Conservation (phyloP, 1,140 invertebrate genomes). For the Cardiocondyla obscurior region DNA sequence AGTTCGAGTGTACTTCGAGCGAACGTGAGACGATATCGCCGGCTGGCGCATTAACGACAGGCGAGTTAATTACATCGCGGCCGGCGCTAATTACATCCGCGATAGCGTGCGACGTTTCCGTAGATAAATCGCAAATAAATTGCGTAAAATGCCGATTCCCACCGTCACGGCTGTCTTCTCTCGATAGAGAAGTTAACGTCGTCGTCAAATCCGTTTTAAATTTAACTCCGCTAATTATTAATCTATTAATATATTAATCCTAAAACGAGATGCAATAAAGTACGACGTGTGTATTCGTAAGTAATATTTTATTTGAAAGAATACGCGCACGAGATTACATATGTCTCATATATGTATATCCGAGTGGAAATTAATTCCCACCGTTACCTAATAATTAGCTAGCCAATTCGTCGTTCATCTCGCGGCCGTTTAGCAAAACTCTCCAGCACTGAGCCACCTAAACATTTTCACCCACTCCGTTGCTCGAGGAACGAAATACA, state of each 20-base stretch:
- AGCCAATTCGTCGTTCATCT: no score
- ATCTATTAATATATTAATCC: neutral
- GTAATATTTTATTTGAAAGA: no score
- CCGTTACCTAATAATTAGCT: no score
- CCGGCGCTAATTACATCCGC: slow-evolving; percentile 55
- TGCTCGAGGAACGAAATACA: neutral
- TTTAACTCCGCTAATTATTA: neutral
- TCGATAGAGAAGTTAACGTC: neutral
- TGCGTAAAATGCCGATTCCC: slow-evolving; percentile 46
- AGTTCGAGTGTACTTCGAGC: neutral
- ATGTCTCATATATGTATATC: no score
- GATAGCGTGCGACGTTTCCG: slow-evolving; percentile 29
- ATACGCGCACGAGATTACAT: no score
- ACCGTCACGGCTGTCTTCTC: neutral
- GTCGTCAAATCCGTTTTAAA: neutral
- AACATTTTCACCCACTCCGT: neutral
- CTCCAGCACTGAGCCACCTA: neutral
- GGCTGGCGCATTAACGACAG: slow-evolving; percentile 47
- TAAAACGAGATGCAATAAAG: no score
- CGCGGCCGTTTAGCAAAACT: no score
- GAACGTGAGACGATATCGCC: slow-evolving; percentile 24
- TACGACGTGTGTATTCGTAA: neutral
- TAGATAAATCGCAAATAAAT: slow-evolving; percentile 55
- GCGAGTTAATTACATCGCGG: slow-evolving; percentile 50
- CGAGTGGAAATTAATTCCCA: no score